Conservation (phyloP, 1,140 invertebrate species). For the Neuroterus valhalla region DNA sequence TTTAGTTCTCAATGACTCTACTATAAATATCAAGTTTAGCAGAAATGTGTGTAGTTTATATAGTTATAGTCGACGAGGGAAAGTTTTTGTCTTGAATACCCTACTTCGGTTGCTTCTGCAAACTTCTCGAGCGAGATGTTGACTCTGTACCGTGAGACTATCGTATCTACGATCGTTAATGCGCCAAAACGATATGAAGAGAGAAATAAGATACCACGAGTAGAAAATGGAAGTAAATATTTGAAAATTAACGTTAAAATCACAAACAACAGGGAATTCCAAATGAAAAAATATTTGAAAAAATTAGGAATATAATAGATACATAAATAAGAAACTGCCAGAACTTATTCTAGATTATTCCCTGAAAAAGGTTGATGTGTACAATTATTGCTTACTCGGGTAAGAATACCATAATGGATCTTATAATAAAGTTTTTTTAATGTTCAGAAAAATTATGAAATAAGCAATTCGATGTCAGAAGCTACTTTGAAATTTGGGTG, state of each 20-base stretch:
- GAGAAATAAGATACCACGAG: constrained; percentile 23
- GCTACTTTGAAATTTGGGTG: too few relatives aligned
- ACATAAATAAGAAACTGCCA: too few relatives aligned
- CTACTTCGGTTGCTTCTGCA: not conserved
- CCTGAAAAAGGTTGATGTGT: too few relatives aligned
- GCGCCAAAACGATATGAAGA: constrained; percentile 15
- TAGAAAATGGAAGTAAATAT: constrained; percentile 9
- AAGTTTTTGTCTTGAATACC: constrained; percentile 17
- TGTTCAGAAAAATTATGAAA: too few relatives aligned
- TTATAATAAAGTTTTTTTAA: too few relatives aligned
- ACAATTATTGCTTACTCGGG: too few relatives aligned
- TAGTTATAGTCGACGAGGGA: not conserved
- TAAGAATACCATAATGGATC: too few relatives aligned
- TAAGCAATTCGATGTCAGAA: too few relatives aligned
- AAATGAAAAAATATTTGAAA: not conserved
- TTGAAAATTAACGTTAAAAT: not conserved
- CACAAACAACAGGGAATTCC: constrained; percentile 1
- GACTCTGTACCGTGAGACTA: constrained; percentile 7
- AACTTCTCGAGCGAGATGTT: constrained; percentile 18
- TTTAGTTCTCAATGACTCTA: too few relatives aligned
- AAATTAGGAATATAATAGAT: too few relatives aligned
- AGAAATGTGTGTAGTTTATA: not conserved
- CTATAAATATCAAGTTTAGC: too few relatives aligned
- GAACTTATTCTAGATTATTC: too few relatives aligned
- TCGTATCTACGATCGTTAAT: constrained; percentile 22